A percentile compares a stretch with the other conserved stretches of the same genome.
These are phyloP conservation scores for Lomographa bimaculata DNA, from an alignment of 2,888 invertebrate genomes.

Conservation along the genomic window DNA sequence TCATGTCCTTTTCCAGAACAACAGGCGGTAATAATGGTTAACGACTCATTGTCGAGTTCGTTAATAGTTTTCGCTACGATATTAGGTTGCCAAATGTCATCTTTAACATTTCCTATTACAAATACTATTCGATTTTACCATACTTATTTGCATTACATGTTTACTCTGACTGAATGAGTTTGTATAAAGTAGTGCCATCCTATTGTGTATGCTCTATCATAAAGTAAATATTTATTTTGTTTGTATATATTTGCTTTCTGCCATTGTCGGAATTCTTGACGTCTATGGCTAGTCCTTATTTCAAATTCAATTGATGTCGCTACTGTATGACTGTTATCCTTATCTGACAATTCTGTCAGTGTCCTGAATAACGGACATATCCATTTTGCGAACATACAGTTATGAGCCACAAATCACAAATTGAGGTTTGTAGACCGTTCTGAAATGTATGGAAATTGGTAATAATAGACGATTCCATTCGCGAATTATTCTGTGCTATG, in stretches of 20 bases:
- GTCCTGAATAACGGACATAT: constrained; percentile 67
- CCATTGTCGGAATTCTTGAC: too few relatives aligned
- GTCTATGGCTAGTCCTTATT: constrained; percentile 47
- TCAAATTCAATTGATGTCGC: constrained; percentile 61
- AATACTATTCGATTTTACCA: constrained; percentile 5
- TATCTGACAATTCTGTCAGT: constrained; percentile 58
- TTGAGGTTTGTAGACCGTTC: constrained; percentile 63
- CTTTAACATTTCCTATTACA: constrained; percentile 33
- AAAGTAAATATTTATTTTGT: too few relatives aligned
- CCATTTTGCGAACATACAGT: constrained; percentile 70
- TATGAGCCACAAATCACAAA: constrained; percentile 59
- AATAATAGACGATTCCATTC: constrained; percentile 2
- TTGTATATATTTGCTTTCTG: too few relatives aligned
- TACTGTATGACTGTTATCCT: constrained; percentile 65
- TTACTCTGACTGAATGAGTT: constrained; percentile 8
- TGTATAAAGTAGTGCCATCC: too few relatives aligned
- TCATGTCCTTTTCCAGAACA: constrained; percentile 60
- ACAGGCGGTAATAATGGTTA: constrained; percentile 70
- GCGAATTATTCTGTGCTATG: too few relatives aligned
- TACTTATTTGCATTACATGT: constrained; percentile 4
- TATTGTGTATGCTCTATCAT: too few relatives aligned
- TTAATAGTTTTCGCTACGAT: constrained; percentile 59
- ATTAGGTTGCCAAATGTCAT: constrained; percentile 55
- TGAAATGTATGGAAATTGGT: constrained; percentile 12
- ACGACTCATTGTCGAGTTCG: constrained; percentile 74